Evolutionary conservation across 1,140 invertebrate species (phyloP), one percentile per base, ranked within the genome.

Genomic region (Portunus trituberculatus): DNA sequence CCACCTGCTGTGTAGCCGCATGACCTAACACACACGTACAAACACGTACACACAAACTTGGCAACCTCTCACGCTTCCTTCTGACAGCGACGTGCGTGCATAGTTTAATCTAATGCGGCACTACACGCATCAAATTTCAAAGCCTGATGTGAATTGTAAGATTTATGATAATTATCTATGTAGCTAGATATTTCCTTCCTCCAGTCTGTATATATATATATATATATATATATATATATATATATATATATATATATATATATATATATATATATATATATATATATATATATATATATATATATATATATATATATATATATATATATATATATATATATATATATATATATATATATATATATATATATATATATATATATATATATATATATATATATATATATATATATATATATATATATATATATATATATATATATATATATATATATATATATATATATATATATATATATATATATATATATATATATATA

Each of bases 1-100:
- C 86, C 32, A 39, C 29, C 3, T 20, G 52, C 88, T 28, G 88
- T 25, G 31, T 48, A 10, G 10, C 39, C 25, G 1, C 39, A 89
- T 45, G 48, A 14, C 0, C 45, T 20, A 45, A 76, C 52, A 32
- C 59, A 89, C 28, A 89, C 16, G 32, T 45, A 89, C 45, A 46
- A 29, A 89, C 45, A 89, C 45, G 25, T 39, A 89, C 88, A 91
- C 59, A 76, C n/a, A 91, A 32, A 76, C 86, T 10, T 88, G 67
- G 67, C 67, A 76, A 76, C 67, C 20, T 76, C 25, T 76, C 67
- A 76, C 67, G 67, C 67, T 76, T 76, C 6, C 25, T 76, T 2
- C 12, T n/a, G 67, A 76, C 20, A 76, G 67, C n/a, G 4, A 20
- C 12, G 16, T n/a, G 67, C 67, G 67, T 76, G 67, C 67, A 2